Evolutionary conservation across 2,888 invertebrate genomes (phyloP).

Genomic region (Danaus chrysippus): DNA sequence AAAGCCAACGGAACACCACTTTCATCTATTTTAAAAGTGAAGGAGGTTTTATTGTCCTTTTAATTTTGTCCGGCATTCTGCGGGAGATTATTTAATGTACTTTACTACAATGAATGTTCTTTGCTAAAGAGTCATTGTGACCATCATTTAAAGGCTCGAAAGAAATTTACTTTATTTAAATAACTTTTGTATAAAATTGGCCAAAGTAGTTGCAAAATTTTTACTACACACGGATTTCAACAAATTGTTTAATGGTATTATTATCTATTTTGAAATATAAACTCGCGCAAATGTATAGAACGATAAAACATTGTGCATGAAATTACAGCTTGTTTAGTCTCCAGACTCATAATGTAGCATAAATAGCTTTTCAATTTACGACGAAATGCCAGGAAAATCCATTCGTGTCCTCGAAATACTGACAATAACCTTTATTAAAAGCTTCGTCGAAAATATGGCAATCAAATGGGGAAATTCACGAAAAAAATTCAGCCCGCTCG

Average conservation of each 20-base stretch:
- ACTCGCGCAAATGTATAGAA: neutral
- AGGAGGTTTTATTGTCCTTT: slow-evolving; percentile 3
- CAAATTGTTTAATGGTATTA: too few relatives aligned
- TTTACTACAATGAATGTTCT: too few relatives aligned
- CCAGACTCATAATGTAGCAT: slow-evolving; percentile 30
- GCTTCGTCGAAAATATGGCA: slow-evolving; percentile 37
- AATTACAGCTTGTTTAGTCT: slow-evolving; percentile 28
- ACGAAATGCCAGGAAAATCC: slow-evolving; percentile 31
- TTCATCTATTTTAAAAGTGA: slow-evolving; percentile 9
- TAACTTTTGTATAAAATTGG: too few relatives aligned
- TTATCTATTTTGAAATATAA: neutral
- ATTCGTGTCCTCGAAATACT: slow-evolving; percentile 31
- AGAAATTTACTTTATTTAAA: too few relatives aligned
- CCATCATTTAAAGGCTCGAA: too few relatives aligned
- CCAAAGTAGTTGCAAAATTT: too few relatives aligned
- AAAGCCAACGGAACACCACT: slow-evolving; percentile 9
- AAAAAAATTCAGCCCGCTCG: slow-evolving; percentile 30
- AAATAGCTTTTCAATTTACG: slow-evolving; percentile 33
- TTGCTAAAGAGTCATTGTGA: too few relatives aligned
- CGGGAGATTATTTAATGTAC: neutral
- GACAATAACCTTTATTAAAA: slow-evolving; percentile 38
- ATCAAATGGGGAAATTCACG: slow-evolving; percentile 38
- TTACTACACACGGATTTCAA: too few relatives aligned
- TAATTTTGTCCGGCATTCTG: slow-evolving; percentile 9
- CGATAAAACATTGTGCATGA: slow-evolving; percentile 13